Conservation (phyloP, 2,888 invertebrate species). For the Lordiphosa fenestrarum region DNA sequence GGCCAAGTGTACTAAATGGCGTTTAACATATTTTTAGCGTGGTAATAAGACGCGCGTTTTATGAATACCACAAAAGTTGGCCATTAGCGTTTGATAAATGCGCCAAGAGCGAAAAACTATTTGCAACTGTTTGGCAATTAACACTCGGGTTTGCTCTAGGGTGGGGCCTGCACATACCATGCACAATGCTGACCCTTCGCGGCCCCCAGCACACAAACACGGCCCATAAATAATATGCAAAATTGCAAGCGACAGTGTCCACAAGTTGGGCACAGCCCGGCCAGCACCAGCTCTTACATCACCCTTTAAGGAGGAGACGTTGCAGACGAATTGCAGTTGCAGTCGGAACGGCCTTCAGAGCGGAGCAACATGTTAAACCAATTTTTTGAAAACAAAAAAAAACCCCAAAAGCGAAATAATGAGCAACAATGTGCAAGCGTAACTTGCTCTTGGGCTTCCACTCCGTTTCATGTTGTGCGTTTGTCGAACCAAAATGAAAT, state of each 20-base stretch:
- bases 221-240: constrained; percentile 43
- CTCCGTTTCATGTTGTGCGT: constrained; percentile 11
- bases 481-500: constrained; percentile 33
- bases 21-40: constrained; percentile 52
- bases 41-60: constrained; percentile 52
- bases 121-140: constrained; percentile 39
- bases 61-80: constrained; percentile 39
- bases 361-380: constrained; percentile 39
- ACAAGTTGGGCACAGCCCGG: constrained; percentile 11
- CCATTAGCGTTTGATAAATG: constrained; percentile 51
- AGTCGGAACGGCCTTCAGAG: constrained; percentile 40
- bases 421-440: constrained; percentile 65
- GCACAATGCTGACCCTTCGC: constrained; percentile 16
- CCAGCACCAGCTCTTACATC: constrained; percentile 3
- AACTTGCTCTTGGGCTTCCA: constrained; percentile 21
- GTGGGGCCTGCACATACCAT: constrained; percentile 7
- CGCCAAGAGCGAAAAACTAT: constrained; percentile 19
- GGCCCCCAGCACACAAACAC: constrained; percentile 8
- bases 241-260: constrained; percentile 45
- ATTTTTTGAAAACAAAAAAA: constrained; percentile 31
- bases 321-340: constrained; percentile 50
- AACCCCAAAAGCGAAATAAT: constrained; percentile 21
- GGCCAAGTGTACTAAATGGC: constrained; percentile 35
- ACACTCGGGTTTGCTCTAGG: constrained; percentile 32
- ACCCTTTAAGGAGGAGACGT: constrained; percentile 13